Evolutionary conservation across 1,140 invertebrate species (phyloP).

Genomic region (Aphaenogaster floridana): DNA sequence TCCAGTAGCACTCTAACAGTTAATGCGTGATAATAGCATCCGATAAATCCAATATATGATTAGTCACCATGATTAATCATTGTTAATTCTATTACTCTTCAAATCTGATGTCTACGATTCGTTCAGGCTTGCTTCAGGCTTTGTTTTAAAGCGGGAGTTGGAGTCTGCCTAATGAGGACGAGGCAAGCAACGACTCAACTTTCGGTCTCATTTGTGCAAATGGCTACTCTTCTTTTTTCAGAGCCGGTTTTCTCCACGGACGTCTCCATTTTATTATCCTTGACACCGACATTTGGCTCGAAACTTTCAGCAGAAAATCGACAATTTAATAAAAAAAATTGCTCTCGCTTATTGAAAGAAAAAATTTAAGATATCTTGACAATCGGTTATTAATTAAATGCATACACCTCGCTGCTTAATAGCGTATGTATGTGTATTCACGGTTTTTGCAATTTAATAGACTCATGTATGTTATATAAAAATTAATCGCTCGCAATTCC

Average conservation of each 20-base stretch:
- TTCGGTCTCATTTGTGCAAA: constrained; percentile 50
- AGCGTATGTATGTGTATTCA: background rate
- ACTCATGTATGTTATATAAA: background rate
- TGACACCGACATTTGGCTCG: background rate
- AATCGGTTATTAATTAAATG: background rate
- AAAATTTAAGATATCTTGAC: background rate
- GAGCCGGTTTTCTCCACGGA: constrained; percentile 50
- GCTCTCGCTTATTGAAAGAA: background rate
- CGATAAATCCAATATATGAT: background rate
- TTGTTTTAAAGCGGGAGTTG: background rate
- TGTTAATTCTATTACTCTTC: background rate
- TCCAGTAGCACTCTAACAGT: background rate
- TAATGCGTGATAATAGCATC: background rate
- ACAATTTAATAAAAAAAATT: background rate
- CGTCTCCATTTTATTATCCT: background rate
- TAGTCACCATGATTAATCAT: constrained; percentile 12
- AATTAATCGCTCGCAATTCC: background rate
- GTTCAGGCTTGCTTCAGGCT: background rate
- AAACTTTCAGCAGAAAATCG: background rate
- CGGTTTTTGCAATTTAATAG: background rate
- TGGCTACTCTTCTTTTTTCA: constrained; percentile 38
- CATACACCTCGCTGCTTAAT: background rate
- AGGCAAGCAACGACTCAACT: constrained; percentile 24
- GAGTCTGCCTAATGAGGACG: background rate
- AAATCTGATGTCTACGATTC: background rate